A percentile compares a stretch with the other conserved stretches of the same genome.
These are phyloP conservation scores for Zeus faber DNA, from an alignment of 2,113 vertebrate genomes.

Conservation along the genomic window DNA sequence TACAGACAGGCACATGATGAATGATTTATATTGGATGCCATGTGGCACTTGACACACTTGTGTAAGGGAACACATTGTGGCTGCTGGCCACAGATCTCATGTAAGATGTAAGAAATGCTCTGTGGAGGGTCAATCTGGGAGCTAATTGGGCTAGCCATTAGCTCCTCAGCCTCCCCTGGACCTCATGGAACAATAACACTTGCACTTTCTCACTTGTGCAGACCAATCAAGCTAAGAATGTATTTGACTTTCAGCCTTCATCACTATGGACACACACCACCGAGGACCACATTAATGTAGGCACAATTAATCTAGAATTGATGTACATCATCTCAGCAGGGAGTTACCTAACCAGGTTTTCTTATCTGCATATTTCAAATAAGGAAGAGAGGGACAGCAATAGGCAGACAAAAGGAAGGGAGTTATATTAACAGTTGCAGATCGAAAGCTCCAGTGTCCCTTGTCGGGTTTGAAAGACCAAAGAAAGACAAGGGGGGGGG, in stretches of 20 bases:
- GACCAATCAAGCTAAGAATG: neutral
- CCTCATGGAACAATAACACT: constrained; percentile 10
- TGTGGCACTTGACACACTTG: constrained; percentile 28
- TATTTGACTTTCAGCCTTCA: constrained; percentile 6
- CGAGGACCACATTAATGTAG: neutral
- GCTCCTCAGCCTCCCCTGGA: constrained; percentile 12
- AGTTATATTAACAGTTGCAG: constrained; percentile 2
- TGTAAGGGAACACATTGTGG: constrained; percentile 22
- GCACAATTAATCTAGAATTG: neutral
- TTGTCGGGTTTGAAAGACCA: constrained; percentile 1
- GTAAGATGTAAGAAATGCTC: constrained; percentile 14
- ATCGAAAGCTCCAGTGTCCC: neutral
- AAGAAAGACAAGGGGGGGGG: neutral
- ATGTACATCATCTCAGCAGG: neutral
- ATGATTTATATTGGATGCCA: constrained; percentile 49
- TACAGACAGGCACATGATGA: constrained; percentile 32
- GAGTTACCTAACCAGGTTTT: neutral
- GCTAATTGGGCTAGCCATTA: constrained; percentile 32
- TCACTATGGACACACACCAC: neutral
- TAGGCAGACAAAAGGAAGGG: neutral
- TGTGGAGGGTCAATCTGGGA: constrained; percentile 8
- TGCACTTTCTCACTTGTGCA: constrained; percentile 1
- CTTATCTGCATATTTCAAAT: neutral
- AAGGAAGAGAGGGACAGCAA: neutral
- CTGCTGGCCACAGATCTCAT: constrained; percentile 6